Conservation (phyloP, 2,888 invertebrate species). For the Drosophila hamatofila region DNA sequence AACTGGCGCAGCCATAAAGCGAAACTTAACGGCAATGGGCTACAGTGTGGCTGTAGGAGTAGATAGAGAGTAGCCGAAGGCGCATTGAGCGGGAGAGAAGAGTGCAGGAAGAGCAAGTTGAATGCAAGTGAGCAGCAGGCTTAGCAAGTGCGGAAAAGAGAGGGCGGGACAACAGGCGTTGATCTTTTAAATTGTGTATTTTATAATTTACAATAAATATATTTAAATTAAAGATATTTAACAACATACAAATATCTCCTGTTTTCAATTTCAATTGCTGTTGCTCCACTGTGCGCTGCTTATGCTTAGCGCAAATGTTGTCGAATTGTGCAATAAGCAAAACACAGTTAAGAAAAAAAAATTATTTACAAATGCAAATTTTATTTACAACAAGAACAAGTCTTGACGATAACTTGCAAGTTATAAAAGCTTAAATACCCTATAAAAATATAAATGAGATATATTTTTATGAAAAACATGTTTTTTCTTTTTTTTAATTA, state of each 20-base stretch:
- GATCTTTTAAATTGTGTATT: neutral
- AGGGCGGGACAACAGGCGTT: conserved; percentile 12
- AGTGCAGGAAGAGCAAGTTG: conserved; percentile 1
- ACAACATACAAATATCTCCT: neutral
- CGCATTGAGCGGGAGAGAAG: neutral
- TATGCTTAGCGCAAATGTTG: conserved; percentile 57
- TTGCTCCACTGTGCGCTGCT: conserved; percentile 42
- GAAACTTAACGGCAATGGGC: conserved; percentile 57
- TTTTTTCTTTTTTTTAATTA: too few species aligned
- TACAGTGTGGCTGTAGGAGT: neutral
- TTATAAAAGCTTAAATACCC: neutral
- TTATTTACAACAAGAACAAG: conserved; percentile 18
- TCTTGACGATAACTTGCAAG: too few species aligned
- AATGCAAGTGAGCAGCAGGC: neutral
- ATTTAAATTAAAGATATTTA: neutral
- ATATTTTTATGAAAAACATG: neutral
- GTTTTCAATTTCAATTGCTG: neutral
- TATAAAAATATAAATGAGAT: neutral
- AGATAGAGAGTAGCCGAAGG: neutral
- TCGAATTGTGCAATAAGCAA: conserved; percentile 70
- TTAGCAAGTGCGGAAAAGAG: neutral
- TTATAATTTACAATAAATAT: too few species aligned
- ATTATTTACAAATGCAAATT: conserved; percentile 69
- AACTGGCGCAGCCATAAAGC: conserved; percentile 78
- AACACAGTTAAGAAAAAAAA: conserved; percentile 40